These are phyloP conservation scores for Anguilla japonica DNA, from an alignment of 2,113 vertebrate species.

Conservation along the genomic window DNA sequence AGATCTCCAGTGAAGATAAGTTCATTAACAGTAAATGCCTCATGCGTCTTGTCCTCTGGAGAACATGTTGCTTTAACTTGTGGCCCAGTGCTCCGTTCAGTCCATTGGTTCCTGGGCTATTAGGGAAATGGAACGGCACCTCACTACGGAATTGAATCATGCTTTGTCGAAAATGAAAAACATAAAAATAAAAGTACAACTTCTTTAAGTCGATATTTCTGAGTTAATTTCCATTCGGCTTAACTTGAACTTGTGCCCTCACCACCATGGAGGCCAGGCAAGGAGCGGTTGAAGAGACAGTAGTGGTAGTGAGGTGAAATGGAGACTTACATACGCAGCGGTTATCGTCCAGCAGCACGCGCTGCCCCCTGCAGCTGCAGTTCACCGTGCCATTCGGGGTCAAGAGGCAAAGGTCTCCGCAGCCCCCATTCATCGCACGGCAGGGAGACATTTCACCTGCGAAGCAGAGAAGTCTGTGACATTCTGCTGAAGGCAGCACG, in stretches of 20 bases:
- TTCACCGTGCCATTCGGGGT: slow-evolving; percentile 79
- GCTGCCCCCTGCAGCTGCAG: slow-evolving; percentile 81
- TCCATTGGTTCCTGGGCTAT: not conserved
- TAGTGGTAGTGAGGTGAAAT: not conserved
- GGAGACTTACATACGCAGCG: slow-evolving; percentile 90
- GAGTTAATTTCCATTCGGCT: not conserved
- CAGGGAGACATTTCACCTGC: slow-evolving; percentile 84
- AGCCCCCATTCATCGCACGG: slow-evolving; percentile 78
- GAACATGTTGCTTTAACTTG: not conserved
- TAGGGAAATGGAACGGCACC: not conserved
- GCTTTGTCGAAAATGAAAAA: not conserved
- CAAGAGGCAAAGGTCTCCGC: slow-evolving; percentile 83
- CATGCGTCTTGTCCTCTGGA: not conserved
- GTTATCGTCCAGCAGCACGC: slow-evolving; percentile 79
- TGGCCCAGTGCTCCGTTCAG: not conserved
- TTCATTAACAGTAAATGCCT: slow-evolving; percentile 16
- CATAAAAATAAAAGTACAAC: too few relatives aligned
- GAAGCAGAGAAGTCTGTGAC: slow-evolving; percentile 17
- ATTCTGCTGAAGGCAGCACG: not conserved
- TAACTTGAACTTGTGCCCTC: not conserved
- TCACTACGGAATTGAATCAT: not conserved
- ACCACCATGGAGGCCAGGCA: not conserved
- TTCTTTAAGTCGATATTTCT: not conserved
- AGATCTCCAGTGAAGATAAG: not conserved
- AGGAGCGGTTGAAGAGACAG: not conserved